These are phyloP conservation scores for Scomberomorus guttatus DNA, from an alignment of 2,797 vertebrate species.

Conservation along the genomic window DNA sequence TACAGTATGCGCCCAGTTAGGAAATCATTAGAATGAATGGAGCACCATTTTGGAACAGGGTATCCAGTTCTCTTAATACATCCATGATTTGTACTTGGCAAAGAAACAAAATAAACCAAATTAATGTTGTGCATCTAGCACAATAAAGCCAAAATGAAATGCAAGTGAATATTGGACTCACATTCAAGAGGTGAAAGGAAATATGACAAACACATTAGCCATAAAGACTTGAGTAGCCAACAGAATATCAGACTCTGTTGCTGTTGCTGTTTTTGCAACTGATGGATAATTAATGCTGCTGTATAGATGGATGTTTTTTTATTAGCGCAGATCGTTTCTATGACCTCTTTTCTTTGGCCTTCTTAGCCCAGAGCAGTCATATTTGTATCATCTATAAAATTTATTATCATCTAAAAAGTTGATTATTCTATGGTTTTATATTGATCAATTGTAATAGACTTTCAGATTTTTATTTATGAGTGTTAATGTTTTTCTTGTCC, in stretches of 20 bases:
- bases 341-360: neutral
- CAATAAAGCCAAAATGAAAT: neutral
- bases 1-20: too few relatives aligned
- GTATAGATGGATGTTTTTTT: neutral
- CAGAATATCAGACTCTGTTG: neutral
- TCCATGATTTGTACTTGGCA: neutral
- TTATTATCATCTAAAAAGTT: conserved; percentile 17
- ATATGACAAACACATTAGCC: neutral
- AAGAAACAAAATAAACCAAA: neutral
- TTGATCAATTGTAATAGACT: conserved; percentile 49
- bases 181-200: neutral
- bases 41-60: too few relatives aligned
- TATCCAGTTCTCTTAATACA: too few relatives aligned
- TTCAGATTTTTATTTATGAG: conserved; percentile 66
- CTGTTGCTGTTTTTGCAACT: neutral
- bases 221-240: neutral
- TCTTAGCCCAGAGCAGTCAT: neutral
- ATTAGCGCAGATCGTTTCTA: neutral
- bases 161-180: neutral
- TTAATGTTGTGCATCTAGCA: too few relatives aligned
- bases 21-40: too few relatives aligned
- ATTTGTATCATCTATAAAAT: conserved; percentile 32
- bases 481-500: conserved; percentile 57
- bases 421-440: conserved; percentile 42
- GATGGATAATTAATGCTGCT: neutral